Conservation (phyloP, 2,888 invertebrate species). For the Epirrhoe alternata region DNA sequence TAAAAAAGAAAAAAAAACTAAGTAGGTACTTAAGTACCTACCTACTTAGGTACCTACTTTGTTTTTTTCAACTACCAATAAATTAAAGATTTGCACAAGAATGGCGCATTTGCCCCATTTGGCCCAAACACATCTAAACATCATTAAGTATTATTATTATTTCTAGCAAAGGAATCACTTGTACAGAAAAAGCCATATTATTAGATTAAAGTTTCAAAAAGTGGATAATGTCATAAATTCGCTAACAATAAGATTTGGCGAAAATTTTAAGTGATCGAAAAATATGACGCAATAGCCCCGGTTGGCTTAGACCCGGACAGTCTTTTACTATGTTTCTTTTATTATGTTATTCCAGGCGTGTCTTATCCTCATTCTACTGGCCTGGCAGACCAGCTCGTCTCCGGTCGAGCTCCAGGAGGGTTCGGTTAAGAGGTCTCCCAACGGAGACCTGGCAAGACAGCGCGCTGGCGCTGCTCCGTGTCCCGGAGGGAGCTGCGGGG, state of each 20-base stretch:
- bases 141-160: not conserved
- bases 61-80: not conserved
- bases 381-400: too few relatives aligned
- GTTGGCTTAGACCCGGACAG: not conserved
- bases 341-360: too few relatives aligned
- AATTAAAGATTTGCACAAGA: not conserved
- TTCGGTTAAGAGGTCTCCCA: too few relatives aligned
- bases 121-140: not conserved
- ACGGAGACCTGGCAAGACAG: too few relatives aligned
- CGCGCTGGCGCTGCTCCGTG: too few relatives aligned
- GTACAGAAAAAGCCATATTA: slow-evolving; percentile 1
- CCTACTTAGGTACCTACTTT: too few relatives aligned
- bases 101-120: not conserved
- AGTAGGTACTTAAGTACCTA: too few relatives aligned
- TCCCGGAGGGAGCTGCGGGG: too few relatives aligned
- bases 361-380: too few relatives aligned
- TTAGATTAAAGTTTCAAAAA: not conserved
- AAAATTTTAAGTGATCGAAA: not conserved
- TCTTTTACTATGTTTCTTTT: too few relatives aligned
- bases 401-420: too few relatives aligned
- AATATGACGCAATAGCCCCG: not conserved
- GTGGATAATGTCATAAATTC: slow-evolving; percentile 4
- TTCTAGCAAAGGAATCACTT: not conserved
- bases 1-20: too few relatives aligned
- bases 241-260: not conserved